Evolutionary conservation across 2,888 invertebrate species (phyloP).

Genomic region (Rotaria magnacalcarata): DNA sequence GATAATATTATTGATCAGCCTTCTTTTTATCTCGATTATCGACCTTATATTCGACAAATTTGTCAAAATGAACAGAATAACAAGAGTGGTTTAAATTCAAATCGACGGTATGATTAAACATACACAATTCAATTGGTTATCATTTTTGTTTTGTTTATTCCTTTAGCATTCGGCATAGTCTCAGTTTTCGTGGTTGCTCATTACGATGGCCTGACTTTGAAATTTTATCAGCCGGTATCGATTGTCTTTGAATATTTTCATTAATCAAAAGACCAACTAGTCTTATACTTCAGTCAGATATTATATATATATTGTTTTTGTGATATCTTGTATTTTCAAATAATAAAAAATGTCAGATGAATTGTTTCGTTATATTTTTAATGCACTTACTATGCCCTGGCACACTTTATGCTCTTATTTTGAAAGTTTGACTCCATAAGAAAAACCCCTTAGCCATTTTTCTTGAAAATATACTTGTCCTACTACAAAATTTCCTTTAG

Average conservation of each 20-base stretch:
- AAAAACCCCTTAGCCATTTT: too few relatives aligned
- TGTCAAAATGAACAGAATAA: background rate
- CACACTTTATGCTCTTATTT: too few relatives aligned
- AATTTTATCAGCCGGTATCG: background rate
- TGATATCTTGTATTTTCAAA: background rate
- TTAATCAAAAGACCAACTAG: background rate
- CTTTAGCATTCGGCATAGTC: background rate
- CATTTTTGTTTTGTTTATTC: background rate
- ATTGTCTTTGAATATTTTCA: background rate
- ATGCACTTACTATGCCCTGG: too few relatives aligned
- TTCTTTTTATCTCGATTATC: background rate
- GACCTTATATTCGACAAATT: slow-evolving; percentile 15
- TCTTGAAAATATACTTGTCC: too few relatives aligned
- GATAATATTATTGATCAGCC: background rate
- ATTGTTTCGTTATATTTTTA: background rate
- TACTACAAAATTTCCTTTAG: too few relatives aligned
- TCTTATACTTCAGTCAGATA: background rate
- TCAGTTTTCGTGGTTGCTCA: slow-evolving; percentile 14
- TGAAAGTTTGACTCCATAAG: too few relatives aligned
- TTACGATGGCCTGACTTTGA: slow-evolving; percentile 1
- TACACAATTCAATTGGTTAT: background rate
- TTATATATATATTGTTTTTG: background rate
- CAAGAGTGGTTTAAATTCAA: background rate
- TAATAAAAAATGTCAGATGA: background rate
- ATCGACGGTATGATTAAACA: background rate